Base-by-base conservation (phyloP, 2,113 vertebrate species). In the Nannospalax galili region DNA sequence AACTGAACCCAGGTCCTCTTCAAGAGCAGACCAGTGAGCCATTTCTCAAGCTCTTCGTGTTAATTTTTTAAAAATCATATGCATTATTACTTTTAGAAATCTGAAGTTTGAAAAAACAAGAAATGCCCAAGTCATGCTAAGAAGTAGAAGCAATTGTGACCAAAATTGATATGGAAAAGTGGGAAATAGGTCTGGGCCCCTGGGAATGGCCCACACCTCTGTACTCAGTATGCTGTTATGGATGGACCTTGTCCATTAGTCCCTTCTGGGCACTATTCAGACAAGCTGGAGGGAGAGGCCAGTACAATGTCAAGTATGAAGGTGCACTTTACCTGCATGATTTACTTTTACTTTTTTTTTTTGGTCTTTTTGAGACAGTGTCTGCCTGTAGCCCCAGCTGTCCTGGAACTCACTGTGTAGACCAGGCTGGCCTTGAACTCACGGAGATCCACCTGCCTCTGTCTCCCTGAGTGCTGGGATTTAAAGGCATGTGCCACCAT, bases 51-150 rank as follows among this genome's bases (percentile, higher is more conserved):
- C 58, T 11, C 58, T n/a, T 8, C 24, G 22, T 48, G 4, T n/a
- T 40, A 2, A 9, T 40, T 69, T 90, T 85, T 52, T 72, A 37
- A 24, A 40, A n/a, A 84, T 7, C 7, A 60, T 37, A 60, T 20
- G 5, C n/a, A 75, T 1, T 81, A 69, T 80, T 72, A 65, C 56
- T 70, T 90, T 81, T 78, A 58, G 77, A 74, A 84, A 90, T 90
- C 64, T n/a, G 22, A 45, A 65, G n/a, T 90, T 72, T 86, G 67
- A 92, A 81, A 92, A 95, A 37, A 60, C 22, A 81, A 77, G 70
- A n/a, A 78, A 37, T 35, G 20, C 73, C 64, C 19, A 73, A 78
- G 52, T 92, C 30, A 58, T 56, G 78, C 56, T 52, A 81, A 90
- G 74, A 80, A 15, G n/a, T 64, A 77, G 81, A 82, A 64, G 19